Evolutionary conservation across 2,113 vertebrate genomes (phyloP).

Genomic region (Sigmodon hispidus): DNA sequence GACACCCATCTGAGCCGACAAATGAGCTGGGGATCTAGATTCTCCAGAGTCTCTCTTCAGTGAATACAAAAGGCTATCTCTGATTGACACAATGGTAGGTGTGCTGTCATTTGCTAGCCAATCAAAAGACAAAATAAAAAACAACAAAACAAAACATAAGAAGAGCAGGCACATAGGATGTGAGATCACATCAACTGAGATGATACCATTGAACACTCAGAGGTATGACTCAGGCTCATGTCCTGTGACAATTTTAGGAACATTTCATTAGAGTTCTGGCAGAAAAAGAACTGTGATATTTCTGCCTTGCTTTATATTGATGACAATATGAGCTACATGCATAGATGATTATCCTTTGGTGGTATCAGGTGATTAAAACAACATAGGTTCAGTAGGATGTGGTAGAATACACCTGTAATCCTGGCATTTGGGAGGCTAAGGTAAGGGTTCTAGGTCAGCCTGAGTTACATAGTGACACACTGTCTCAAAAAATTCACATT

Average conservation of each 20-base stretch:
- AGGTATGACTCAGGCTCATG: background rate
- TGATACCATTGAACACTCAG: background rate
- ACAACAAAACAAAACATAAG: no score
- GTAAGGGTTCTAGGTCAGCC: background rate
- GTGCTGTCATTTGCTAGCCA: conserved; percentile 26
- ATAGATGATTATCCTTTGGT: background rate
- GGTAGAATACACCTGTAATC: no score
- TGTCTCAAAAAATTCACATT: background rate
- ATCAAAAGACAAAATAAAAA: no score
- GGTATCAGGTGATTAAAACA: background rate
- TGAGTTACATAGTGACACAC: background rate
- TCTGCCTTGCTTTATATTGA: background rate
- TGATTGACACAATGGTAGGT: background rate
- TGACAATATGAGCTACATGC: rapidly evolving
- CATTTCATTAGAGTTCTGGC: background rate
- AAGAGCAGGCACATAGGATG: background rate
- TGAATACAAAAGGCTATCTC: background rate
- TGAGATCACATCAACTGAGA: background rate
- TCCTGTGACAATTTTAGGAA: background rate
- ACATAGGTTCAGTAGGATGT: background rate
- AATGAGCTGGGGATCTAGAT: rapidly evolving
- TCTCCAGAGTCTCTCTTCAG: background rate
- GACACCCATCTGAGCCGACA: background rate
- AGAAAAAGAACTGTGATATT: background rate
- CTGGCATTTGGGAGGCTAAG: background rate